Conservation (phyloP, 2,797 vertebrate species). For the Pipistrellus pipistrellus region DNA sequence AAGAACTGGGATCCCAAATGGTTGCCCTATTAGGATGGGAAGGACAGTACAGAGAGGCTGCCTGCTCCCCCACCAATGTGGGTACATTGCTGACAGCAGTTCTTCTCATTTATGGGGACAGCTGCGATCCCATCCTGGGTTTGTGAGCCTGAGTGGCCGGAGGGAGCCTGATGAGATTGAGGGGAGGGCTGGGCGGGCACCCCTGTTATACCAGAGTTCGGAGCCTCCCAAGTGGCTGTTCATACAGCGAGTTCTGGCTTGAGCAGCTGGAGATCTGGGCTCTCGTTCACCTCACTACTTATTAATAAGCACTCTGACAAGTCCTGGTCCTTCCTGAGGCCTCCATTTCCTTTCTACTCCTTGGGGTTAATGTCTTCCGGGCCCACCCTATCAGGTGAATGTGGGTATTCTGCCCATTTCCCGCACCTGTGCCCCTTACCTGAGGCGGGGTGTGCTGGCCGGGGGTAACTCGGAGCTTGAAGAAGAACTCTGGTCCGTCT, state of each 20-base stretch:
- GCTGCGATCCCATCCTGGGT: not conserved
- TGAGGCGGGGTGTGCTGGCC: slow-evolving; percentile 12
- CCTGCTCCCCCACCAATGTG: not conserved
- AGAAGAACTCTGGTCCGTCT: slow-evolving; percentile 62
- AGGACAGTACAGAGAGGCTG: not conserved
- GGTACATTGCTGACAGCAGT: not conserved
- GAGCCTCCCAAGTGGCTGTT: not conserved
- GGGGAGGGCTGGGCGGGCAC: not conserved
- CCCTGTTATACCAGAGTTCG: not conserved
- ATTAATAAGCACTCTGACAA: not conserved
- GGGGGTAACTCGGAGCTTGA: not conserved
- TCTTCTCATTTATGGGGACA: not conserved
- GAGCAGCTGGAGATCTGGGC: not conserved
- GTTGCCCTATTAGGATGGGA: not conserved
- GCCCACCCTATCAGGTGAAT: slow-evolving; percentile 11
- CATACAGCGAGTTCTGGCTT: not conserved
- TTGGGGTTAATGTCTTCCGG: not conserved
- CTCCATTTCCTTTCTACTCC: not conserved
- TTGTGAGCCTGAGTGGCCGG: not conserved
- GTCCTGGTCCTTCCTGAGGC: not conserved
- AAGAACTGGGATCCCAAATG: not conserved
- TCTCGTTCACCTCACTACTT: not conserved
- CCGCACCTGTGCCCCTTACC: slow-evolving; percentile 52
- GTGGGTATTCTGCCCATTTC: not conserved
- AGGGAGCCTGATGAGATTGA: not conserved